phyloP scores from a whole-genome alignment of 2,113 vertebrate genomes.

The Dasyprocta punctata region DNA sequence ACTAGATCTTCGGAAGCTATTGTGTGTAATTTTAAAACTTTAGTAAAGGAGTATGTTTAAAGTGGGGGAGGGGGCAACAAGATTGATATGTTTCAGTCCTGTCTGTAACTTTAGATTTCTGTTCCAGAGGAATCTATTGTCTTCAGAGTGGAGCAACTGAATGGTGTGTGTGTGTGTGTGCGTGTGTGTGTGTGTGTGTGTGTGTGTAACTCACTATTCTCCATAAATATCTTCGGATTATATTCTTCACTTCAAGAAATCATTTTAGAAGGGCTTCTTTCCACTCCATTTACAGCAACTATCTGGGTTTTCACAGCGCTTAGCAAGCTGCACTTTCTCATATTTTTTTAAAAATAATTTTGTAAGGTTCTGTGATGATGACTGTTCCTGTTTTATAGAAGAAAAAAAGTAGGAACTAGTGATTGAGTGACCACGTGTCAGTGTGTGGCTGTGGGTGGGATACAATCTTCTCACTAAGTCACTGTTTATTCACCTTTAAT shows the following conservation, averaged over 20 bases:
- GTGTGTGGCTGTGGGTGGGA: background rate
- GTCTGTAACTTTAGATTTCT: slow-evolving; percentile 47
- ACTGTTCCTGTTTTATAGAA: background rate
- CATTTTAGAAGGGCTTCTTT: background rate
- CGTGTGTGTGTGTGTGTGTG: background rate
- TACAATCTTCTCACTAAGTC: background rate
- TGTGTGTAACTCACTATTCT: background rate
- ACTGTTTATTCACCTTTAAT: background rate
- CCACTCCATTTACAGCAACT: background rate
- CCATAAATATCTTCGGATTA: slow-evolving; percentile 10
- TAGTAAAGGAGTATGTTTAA: slow-evolving; percentile 58
- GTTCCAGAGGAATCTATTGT: slow-evolving; percentile 57
- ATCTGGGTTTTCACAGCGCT: background rate
- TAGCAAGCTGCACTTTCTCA: background rate
- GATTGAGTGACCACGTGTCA: background rate
- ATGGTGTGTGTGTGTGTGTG: background rate
- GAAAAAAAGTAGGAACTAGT: background rate
- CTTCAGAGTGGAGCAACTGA: slow-evolving; percentile 16
- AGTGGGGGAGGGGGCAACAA: background rate
- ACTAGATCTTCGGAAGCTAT: slow-evolving; percentile 77
- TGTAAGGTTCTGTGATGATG: background rate
- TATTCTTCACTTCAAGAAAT: background rate
- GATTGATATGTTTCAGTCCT: slow-evolving; percentile 69
- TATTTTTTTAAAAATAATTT: background rate
- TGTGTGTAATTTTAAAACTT: slow-evolving; percentile 75